phyloP scores from a whole-genome alignment of 2,797 vertebrate genomes.

The Lates japonicus region DNA sequence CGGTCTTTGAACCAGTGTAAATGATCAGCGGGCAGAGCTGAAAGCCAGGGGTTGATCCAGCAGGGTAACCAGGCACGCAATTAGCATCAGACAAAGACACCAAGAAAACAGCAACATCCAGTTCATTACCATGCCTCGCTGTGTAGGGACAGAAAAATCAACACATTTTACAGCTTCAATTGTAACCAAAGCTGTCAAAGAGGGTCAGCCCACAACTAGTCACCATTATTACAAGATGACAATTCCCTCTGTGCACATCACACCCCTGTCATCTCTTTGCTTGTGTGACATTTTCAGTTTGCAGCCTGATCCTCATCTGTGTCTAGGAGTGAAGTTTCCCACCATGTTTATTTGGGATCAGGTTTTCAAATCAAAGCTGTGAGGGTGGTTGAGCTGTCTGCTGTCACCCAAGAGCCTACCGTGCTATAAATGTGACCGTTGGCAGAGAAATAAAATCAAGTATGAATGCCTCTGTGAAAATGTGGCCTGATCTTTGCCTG shows the following conservation, averaged over 20 bases:
- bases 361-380: conserved; percentile 21
- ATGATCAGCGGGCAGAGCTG: conserved; percentile 45
- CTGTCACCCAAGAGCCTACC: conserved; percentile 19
- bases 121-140: conserved; percentile 9
- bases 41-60: conserved; percentile 48
- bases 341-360: conserved; percentile 7
- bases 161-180: conserved; percentile 33
- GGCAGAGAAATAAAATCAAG: conserved; percentile 26
- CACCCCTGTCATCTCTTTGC: conserved; percentile 7
- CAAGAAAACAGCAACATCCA: conserved; percentile 9
- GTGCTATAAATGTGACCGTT: conserved; percentile 25
- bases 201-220: conserved; percentile 6
- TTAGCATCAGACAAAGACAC: conserved; percentile 58
- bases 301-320: conserved; percentile 22
- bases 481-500: conserved; percentile 39
- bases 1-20: conserved; percentile 50
- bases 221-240: conserved; percentile 16
- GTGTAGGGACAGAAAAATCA: not conserved
- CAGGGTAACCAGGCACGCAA: conserved; percentile 34
- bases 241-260: conserved; percentile 14
- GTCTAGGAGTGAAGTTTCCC: not conserved
- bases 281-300: conserved; percentile 47
- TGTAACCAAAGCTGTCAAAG: conserved; percentile 16
- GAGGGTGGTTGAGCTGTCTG: conserved; percentile 12
- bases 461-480: conserved; percentile 44